A percentile compares a stretch with the other conserved stretches of the same genome.
These are phyloP conservation scores for Sinocyclocheilus grahami DNA, from an alignment of 2,113 vertebrate genomes.

Conservation along the genomic window DNA sequence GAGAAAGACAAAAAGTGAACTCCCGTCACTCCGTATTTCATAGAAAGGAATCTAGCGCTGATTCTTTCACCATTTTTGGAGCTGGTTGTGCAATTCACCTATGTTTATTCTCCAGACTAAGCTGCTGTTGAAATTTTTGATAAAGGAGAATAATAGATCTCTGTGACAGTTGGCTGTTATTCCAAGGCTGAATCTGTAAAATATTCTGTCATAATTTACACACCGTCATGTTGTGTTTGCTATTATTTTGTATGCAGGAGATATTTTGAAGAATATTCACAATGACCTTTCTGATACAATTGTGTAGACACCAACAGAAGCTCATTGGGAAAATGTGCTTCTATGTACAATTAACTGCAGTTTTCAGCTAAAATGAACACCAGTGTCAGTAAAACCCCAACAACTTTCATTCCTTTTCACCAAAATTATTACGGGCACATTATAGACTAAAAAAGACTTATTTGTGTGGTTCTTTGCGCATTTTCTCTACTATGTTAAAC, in stretches of 20 bases:
- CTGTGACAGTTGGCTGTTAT: background rate
- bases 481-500: too few species aligned
- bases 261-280: background rate
- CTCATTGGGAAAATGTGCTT: background rate
- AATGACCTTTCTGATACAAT: background rate
- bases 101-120: background rate
- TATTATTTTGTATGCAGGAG: background rate
- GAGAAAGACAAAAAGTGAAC: conserved; percentile 27
- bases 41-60: background rate
- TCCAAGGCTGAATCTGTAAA: background rate
- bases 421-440: background rate
- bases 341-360: background rate
- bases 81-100: background rate
- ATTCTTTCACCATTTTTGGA: background rate
- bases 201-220: background rate
- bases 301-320: background rate
- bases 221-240: background rate
- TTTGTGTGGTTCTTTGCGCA: too few species aligned
- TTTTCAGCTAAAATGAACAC: background rate
- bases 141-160: background rate
- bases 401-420: background rate
- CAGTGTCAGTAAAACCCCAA: background rate
- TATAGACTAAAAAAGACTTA: too few species aligned
- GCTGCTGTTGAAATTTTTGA: background rate
- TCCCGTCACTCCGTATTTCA: conserved; percentile 41